These are phyloP conservation scores for Ara ararauna DNA, from an alignment of 2,797 vertebrate species.

Conservation along the genomic window DNA sequence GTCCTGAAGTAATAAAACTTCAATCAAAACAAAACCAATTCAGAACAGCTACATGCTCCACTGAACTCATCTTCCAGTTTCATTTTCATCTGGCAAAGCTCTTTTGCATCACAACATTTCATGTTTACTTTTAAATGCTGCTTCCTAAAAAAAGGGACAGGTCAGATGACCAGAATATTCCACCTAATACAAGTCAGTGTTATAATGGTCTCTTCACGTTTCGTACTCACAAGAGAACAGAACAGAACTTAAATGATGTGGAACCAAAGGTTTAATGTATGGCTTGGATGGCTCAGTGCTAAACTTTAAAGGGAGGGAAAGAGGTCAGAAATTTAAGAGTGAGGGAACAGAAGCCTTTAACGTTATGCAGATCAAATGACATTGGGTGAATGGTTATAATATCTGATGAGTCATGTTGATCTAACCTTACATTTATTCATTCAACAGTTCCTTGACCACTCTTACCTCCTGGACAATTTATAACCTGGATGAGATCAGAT, in stretches of 20 bases:
- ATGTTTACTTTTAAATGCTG: slow-evolving; percentile 57
- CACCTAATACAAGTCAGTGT: neutral
- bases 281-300: neutral
- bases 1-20: slow-evolving; percentile 54
- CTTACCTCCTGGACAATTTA: slow-evolving; percentile 48
- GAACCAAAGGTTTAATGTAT: slow-evolving; percentile 48
- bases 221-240: neutral
- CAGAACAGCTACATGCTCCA: slow-evolving; percentile 13
- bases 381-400: slow-evolving; percentile 21
- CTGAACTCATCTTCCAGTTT: slow-evolving; percentile 47
- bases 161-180: slow-evolving; percentile 24
- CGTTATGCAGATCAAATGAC: slow-evolving; percentile 39
- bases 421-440: slow-evolving; percentile 48
- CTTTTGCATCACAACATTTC: neutral
- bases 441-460: slow-evolving; percentile 21
- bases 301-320: slow-evolving; percentile 29
- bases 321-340: slow-evolving; percentile 29
- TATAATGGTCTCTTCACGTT: neutral
- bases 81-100: slow-evolving; percentile 50
- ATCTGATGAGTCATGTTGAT: slow-evolving; percentile 44
- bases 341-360: neutral
- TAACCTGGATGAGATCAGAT: slow-evolving; percentile 29
- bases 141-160: neutral
- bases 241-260: slow-evolving; percentile 12
- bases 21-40: slow-evolving; percentile 68